Evolutionary conservation across 2,888 invertebrate genomes (phyloP).

Genomic region (Biston stratarius): DNA sequence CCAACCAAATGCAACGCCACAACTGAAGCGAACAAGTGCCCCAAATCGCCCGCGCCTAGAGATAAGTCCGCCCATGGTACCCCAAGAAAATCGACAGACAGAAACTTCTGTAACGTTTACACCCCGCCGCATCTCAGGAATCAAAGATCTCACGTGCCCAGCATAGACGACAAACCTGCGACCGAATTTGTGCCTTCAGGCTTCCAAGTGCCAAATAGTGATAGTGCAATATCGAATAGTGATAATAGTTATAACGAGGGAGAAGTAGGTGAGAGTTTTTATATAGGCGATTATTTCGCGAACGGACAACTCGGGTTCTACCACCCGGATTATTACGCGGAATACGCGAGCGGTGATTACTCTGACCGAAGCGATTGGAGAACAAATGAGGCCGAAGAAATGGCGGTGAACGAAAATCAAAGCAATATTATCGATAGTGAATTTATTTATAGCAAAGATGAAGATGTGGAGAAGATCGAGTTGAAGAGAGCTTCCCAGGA

Average conservation of each 20-base stretch:
- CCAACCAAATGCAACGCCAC: conserved; percentile 59
- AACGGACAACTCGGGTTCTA: conserved; percentile 81
- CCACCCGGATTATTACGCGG: conserved; percentile 73
- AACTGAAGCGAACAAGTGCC: conserved; percentile 64
- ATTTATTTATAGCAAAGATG: conserved; percentile 83
- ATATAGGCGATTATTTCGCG: conserved; percentile 83
- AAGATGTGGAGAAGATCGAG: conserved; percentile 86
- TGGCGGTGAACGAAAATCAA: conserved; percentile 73
- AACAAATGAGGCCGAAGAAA: conserved; percentile 75
- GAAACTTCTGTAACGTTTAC: conserved; percentile 82
- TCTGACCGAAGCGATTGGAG: conserved; percentile 60
- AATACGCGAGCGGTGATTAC: conserved; percentile 62
- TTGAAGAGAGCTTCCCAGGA: conserved; percentile 87
- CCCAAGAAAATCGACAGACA: conserved; percentile 74
- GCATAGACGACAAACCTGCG: conserved; percentile 62
- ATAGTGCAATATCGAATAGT: conserved; percentile 83
- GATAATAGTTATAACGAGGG: conserved; percentile 76
- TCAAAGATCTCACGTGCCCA: conserved; percentile 72
- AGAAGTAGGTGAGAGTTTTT: conserved; percentile 77
- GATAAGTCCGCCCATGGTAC: conserved; percentile 74
- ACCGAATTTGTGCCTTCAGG: conserved; percentile 77
- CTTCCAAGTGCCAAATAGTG: conserved; percentile 84
- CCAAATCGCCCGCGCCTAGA: conserved; percentile 71
- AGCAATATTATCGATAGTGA: conserved; percentile 82
- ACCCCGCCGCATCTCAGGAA: conserved; percentile 81